A percentile compares a stretch with the other conserved stretches of the same genome.
These are phyloP conservation scores for Phymorhynchus buccinoides DNA, from an alignment of 1,140 invertebrate species.

Conservation along the genomic window DNA sequence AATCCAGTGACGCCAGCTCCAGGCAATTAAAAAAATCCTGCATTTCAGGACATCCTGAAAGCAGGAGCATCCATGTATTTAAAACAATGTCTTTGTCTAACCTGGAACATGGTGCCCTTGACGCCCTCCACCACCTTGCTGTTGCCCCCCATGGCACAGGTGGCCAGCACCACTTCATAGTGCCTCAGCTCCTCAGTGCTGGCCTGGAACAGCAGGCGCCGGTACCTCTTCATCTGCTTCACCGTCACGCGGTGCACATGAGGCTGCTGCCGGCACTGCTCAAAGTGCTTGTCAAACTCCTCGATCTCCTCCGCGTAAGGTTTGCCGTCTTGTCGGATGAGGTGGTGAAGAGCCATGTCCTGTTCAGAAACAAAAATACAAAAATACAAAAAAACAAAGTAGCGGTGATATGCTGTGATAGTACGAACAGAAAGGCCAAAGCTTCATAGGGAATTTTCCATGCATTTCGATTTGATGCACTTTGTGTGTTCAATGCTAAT, in stretches of 20 bases:
- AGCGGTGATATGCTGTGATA: too few species aligned
- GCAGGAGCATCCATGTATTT: too few species aligned
- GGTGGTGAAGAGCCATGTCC: constrained; percentile 54
- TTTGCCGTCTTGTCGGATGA: constrained; percentile 55
- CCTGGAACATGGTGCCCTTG: constrained; percentile 27
- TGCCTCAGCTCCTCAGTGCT: constrained; percentile 45
- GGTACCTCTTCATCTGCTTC: constrained; percentile 46
- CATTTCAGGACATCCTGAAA: too few species aligned
- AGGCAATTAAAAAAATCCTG: too few species aligned
- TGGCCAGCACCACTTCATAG: constrained; percentile 57
- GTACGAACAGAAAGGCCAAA: too few species aligned
- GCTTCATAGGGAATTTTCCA: too few species aligned
- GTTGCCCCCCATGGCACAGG: constrained; percentile 52
- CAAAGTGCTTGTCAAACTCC: constrained; percentile 47
- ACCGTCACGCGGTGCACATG: constrained; percentile 10
- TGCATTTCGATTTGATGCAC: too few species aligned
- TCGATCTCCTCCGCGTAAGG: constrained; percentile 56
- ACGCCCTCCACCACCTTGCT: constrained; percentile 35
- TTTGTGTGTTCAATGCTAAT: too few species aligned
- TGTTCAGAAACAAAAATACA: too few species aligned
- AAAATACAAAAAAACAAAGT: too few species aligned
- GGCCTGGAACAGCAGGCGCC: constrained; percentile 46
- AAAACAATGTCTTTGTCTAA: too few species aligned
- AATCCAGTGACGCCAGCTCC: too few species aligned
- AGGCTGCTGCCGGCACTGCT: constrained; percentile 23